phyloP scores from a whole-genome alignment of 2,113 vertebrate species.

The Oreochromis niloticus region DNA sequence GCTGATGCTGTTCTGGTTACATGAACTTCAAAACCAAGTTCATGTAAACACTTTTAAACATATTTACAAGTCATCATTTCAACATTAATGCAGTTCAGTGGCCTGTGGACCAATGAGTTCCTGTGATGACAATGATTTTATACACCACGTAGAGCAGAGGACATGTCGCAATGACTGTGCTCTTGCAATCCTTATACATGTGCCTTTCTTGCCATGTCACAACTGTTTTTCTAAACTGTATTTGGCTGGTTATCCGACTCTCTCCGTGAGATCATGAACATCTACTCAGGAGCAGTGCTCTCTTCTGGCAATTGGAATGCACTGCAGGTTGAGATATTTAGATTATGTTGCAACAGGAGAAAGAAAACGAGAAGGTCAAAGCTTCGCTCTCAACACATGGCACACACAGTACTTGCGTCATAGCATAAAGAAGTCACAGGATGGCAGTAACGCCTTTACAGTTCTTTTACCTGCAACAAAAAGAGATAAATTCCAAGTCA shows the following conservation, averaged over 20 bases:
- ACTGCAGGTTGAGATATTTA: background rate
- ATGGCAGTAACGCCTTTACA: conserved; percentile 25
- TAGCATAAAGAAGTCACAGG: conserved; percentile 8
- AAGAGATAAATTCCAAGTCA: background rate
- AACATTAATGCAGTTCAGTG: background rate
- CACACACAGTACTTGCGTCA: background rate
- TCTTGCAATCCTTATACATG: background rate
- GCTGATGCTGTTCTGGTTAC: background rate
- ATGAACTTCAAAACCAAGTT: background rate
- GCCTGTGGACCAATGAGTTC: background rate
- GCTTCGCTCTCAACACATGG: background rate
- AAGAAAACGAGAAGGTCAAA: background rate
- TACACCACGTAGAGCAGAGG: background rate
- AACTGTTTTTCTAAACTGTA: background rate
- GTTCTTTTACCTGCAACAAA: background rate
- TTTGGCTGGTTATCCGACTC: background rate
- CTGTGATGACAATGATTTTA: background rate
- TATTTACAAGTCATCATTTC: background rate
- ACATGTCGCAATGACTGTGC: background rate
- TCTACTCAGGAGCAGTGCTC: background rate
- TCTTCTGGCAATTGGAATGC: background rate
- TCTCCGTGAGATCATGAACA: background rate
- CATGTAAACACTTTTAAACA: background rate
- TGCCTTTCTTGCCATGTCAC: background rate
- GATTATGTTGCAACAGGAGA: background rate